Evolutionary conservation across 1,140 invertebrate genomes (phyloP), one percentile per base, ranked within the genome.

Genomic region (Dinothrombium tinctorium): DNA sequence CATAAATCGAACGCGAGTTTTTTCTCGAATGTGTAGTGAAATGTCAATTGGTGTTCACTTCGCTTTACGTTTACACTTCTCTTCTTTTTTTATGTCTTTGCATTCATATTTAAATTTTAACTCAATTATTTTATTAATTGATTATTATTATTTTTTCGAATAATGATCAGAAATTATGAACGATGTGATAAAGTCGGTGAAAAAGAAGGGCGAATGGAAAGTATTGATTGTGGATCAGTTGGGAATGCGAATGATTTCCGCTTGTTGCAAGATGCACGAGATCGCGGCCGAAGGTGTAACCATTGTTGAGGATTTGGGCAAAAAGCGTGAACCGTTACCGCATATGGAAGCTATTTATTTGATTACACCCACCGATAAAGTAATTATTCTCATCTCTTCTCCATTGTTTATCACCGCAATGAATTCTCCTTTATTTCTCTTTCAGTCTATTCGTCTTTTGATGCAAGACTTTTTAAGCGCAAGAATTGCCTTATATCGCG

Each of bases 241-340:
- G 12, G 80, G 86, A 11, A 99, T 95, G 87, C 65, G 90, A 43
- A 99, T 98, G 87, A 79, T 99, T 1, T 96, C 89, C 2, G 84
- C 92, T 2, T 99, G 92, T 58, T 94, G 86, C 61, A 98, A 98
- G 65, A 98, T 99, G 92, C 89, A 95, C 60, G 87, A 98, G 55
- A 92, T 99, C 45, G 92, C 90, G 50, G 82, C 84, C 32, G 86
- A 96, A 64, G 94, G 92, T 50, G 94, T 99, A 43, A 99, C 92
- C 42, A 73, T 99, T 69, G 94, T 99, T 21, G 94, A 99, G 62
- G 87, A 98, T 59, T 81, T 99, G 41, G 75, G 82, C 54, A 99
- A 98, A 60, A 87, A 86, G 54, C 68, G 94, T 31, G 94, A 99
- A 61, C 90, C 92, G 1, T 59, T 99, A 29, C 76, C 79, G 28